Evolutionary conservation across 64 coral and sea anemone species (phyloP), one percentile per base, ranked within the genome.

Genomic region (Catalaphyllia jardinei): DNA sequence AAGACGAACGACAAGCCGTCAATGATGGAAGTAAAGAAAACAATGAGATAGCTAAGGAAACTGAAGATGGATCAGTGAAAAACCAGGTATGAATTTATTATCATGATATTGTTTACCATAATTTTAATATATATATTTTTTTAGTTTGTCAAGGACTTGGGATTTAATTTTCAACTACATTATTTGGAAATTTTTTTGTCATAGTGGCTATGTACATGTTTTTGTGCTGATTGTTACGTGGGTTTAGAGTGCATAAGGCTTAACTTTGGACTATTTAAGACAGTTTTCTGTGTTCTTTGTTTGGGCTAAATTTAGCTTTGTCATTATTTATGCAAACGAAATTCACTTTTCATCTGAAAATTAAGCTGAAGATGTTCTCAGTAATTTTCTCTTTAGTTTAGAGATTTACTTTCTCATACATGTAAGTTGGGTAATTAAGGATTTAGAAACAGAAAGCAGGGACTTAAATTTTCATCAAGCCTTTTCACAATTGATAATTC

Each of bases 1-100:
- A 93, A 75, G 30, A 29, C 27, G 62, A 30, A 27, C 57, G 51
- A 15, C 20, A 85, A 83, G 30, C 38, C 30, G 19, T 72, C 15
- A 29, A 73, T 52, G 73, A 54, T 75, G 69, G 84, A 75, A 85
- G 28, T 15, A 91, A 91, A 85, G 89, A 91, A 33, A 91, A 69
- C 29, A 25, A 83, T 31, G 73, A 91, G 64, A 78, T 69, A 16
- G 42, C 77, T 49, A 79, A 82, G 71, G 64, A 79, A 11, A 5
- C 24, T 29, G 33, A 35, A 25, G 81, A 85, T 71, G 60, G 61
- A 19, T 24, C 35, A 71, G 63, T 10, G 22, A 46, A 51, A 50
- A 7, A 85, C 39, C 81, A 85, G 81, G 81, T 85, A 71, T 38
- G 49, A 77, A 77, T 75, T 29, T 59, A 60, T 73, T 38, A 72